Base-by-base conservation (phyloP, 2,888 invertebrate genomes). In the Drosophila acutilabella region DNA sequence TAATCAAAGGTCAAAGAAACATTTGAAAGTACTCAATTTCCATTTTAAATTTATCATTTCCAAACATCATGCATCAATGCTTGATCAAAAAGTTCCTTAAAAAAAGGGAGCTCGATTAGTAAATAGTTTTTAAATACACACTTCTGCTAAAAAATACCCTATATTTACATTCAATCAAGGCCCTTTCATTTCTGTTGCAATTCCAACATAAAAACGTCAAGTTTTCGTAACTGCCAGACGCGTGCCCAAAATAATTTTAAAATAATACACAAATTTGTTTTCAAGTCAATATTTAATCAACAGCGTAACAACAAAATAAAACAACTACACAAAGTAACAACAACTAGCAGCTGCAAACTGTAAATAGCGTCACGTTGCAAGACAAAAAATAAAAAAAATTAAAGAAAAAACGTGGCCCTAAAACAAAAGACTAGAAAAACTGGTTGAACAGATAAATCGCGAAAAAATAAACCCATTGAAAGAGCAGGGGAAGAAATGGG, bases 401-500 rank as follows among this genome's bases (percentile, higher is more conserved):
- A 36, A 33, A 36, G 13, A 36, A 36, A 36, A 70, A 52, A 69
- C 58, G 47, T 67, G 64, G 61, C 73, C 68, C 79, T 79, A 74
- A 80, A 50, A 60, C 76, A 54, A 75, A 62, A 80, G 67, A 85
- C 88, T 74, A 88, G 84, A 88, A 88, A 85, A 85, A 88, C 84
- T 82, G 80, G 84, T 85, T 84, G 74, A 69, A 53, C 64, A 62
- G 60, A 62, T 58, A 57, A 52, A 48, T 45, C 45, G 57, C 30
- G 42, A 42, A 38, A 58, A 26, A 52, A 59, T 60, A 20, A 67
- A 59, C 57, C 47, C 40, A 66, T 42, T 16, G 30, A 65, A 44
- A 67, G 62, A 71, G 45, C 61, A 50, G 42, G 20, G 5, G 30
- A 30, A 23, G 30, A 48, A 30, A 40, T 45, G n/a, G 44, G 3